Conservation (phyloP, 2,888 invertebrate genomes). For the Syrphus vitripennis region DNA sequence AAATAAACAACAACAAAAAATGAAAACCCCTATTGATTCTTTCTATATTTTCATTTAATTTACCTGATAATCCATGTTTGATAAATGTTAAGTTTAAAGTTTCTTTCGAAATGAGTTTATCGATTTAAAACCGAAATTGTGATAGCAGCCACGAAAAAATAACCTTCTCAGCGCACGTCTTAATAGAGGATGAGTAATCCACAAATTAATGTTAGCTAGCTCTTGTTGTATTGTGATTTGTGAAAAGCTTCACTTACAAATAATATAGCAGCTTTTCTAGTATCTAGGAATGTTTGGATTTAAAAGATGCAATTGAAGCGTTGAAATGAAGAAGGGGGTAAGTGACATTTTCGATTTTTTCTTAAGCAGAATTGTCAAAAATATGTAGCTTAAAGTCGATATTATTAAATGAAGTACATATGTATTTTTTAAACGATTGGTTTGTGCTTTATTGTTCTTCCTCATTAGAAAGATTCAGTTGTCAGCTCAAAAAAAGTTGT, state of each 20-base stretch:
- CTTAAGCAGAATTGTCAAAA: too few species aligned
- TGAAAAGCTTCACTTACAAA: slow-evolving; percentile 34
- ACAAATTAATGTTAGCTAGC: background rate
- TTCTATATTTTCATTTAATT: background rate
- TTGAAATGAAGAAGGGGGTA: too few species aligned
- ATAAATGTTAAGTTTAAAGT: background rate
- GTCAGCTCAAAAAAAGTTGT: too few species aligned
- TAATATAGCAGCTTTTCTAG: slow-evolving; percentile 45
- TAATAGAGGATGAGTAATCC: slow-evolving; percentile 51
- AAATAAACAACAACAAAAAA: background rate
- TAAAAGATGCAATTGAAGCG: slow-evolving; percentile 20
- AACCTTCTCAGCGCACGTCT: slow-evolving; percentile 5
- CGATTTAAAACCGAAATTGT: slow-evolving; percentile 1
- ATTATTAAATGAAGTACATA: too few species aligned
- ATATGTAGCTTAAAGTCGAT: too few species aligned
- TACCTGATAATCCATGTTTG: slow-evolving; percentile 55
- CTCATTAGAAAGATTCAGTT: too few species aligned
- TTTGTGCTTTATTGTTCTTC: too few species aligned
- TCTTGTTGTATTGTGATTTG: background rate
- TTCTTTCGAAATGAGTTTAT: background rate
- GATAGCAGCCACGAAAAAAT: background rate
- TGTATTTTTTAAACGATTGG: too few species aligned
- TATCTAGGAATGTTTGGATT: slow-evolving; percentile 20
- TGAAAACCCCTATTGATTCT: background rate
- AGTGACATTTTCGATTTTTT: too few species aligned